phyloP scores from a whole-genome alignment of 2,888 invertebrate species.

The Lysandra coridon region DNA sequence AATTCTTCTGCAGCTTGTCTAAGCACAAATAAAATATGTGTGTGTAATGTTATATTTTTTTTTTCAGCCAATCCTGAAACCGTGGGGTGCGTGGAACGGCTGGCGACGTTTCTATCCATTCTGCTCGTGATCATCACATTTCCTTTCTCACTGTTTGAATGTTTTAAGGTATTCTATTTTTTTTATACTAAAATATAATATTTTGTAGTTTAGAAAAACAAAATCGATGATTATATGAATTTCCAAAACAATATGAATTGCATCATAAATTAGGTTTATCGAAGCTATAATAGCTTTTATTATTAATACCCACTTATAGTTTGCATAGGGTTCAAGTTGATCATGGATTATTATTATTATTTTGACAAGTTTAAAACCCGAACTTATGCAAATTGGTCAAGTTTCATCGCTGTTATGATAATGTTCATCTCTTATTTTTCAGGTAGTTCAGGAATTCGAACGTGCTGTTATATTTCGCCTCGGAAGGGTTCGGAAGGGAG shows the following conservation, averaged over 20 bases:
- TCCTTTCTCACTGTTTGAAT: slow-evolving; percentile 91
- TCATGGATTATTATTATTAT: no score
- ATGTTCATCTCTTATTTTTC: background rate
- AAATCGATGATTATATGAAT: slow-evolving; percentile 40
- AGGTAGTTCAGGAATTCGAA: slow-evolving; percentile 93
- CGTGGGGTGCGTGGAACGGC: slow-evolving; percentile 86
- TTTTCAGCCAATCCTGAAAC: slow-evolving; percentile 81
- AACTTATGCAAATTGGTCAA: no score
- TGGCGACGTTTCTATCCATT: slow-evolving; percentile 86
- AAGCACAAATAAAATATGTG: no score
- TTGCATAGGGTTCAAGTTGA: no score
- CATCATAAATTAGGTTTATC: background rate
- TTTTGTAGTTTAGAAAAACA: no score
- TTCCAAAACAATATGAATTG: background rate
- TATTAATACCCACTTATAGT: no score
- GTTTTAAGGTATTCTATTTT: slow-evolving; percentile 84
- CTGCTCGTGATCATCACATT: slow-evolving; percentile 87
- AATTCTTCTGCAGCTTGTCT: background rate
- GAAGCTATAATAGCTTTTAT: no score
- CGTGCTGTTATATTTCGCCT: slow-evolving; percentile 93
- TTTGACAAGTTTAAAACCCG: no score
- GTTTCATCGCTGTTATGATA: no score
- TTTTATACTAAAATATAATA: no score
- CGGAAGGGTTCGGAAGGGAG: slow-evolving; percentile 88
- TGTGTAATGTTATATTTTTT: background rate